Evolutionary conservation across 1,140 invertebrate species (phyloP), one percentile per base, ranked within the genome.

Genomic region (Drosophila ambigua): DNA sequence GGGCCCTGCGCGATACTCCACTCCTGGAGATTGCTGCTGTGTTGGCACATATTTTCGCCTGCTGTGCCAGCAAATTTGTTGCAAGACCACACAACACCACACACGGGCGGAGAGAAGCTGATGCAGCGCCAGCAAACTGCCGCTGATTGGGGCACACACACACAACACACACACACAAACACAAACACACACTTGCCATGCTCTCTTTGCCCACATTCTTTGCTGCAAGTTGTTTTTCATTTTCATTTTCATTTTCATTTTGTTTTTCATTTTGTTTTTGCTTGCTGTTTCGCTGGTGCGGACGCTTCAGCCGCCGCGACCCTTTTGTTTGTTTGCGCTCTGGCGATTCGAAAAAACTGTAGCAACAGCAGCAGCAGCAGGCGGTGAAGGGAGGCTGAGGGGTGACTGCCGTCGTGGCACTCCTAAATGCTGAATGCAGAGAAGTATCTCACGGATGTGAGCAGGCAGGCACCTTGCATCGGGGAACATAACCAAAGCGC

Each of bases 301-400:
- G 66, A 77, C 76, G 80, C 31, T 35, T 8, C 31, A 73, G 62
- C 28, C 68, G 57, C 49, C 57, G 66, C 69, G 63, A 88, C 68
- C 74, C 71, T 79, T 87, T 87, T 87, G 83, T 87, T 87, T 87
- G 83, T 88, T 79, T 88, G 79, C 83, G 83, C 83, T 88, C 64
- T 59, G 76, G 60, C 72, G 79, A 85, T 76, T 87, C 83, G 88
- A 72, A 83, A 87, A 88, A 87, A 87, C 72, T 88, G 64, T 72
- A 79, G 78, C 68, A 61, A 66, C 75, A 62, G 81, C 69, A 74
- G 63, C 58, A 49, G 26, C 51, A 58, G 35, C 46, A 45, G 23
- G 16, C 16, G 20, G 26, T 20, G 43, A 28, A 24, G 31, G 11
- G 7, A 28, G 16, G 16, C 0, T 16, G 20, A 20, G 20, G 20